Evolutionary conservation across 2,888 invertebrate genomes (phyloP).

Genomic region (Caenorhabditis parvicauda): DNA sequence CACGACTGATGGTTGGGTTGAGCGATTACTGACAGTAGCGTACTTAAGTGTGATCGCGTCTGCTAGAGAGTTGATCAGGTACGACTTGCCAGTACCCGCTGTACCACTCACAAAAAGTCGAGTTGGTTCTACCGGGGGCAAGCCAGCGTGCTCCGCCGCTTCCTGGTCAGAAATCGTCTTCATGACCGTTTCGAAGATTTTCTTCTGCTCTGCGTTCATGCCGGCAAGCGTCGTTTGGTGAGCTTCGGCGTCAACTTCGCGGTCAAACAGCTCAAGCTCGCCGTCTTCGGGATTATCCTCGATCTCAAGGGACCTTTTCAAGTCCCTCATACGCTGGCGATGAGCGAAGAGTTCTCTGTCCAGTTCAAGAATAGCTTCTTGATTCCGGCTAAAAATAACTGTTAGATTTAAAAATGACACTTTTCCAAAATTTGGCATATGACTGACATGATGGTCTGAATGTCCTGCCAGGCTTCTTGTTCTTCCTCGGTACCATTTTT

Average conservation of each 20-base stretch:
- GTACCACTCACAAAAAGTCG: constrained; percentile 13
- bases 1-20: constrained; percentile 5
- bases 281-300: constrained; percentile 1
- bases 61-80: constrained; percentile 22
- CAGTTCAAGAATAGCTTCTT: too few relatives aligned
- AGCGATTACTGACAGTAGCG: background rate
- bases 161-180: constrained; percentile 2
- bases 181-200: constrained; percentile 7
- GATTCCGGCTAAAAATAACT: too few relatives aligned
- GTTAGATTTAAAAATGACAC: background rate
- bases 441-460: background rate
- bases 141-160: background rate
- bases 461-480: constrained; percentile 1
- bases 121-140: background rate
- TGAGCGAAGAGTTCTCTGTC: too few relatives aligned
- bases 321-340: too few relatives aligned
- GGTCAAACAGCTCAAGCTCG: background rate
- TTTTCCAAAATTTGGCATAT: background rate
- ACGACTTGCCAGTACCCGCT: constrained; percentile 29
- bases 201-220: constrained; percentile 10
- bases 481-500: background rate
- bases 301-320: too few relatives aligned
- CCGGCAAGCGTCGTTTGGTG: background rate
- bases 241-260: constrained; percentile 6
- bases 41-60: constrained; percentile 13